phyloP scores from a whole-genome alignment of 2,888 invertebrate genomes.

The Sinodicranocentrus sp. region DNA sequence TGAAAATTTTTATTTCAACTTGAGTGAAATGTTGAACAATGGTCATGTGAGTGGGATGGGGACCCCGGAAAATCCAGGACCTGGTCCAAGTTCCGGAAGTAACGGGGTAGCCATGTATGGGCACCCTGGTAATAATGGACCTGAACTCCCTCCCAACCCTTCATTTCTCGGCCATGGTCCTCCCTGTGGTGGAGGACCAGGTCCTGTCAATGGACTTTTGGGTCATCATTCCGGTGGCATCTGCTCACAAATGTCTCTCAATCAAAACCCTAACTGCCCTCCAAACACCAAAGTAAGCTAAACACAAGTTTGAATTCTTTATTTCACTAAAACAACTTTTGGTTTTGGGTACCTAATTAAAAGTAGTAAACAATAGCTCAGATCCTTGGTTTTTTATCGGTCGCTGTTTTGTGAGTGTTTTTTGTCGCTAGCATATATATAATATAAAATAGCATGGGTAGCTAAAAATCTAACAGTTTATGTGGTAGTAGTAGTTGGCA shows the following conservation, averaged over 20 bases:
- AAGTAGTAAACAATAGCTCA: slow-evolving; percentile 35
- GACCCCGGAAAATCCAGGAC: slow-evolving; percentile 72
- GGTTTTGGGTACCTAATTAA: slow-evolving; percentile 28
- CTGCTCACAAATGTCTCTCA: slow-evolving; percentile 76
- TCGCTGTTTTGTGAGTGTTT: slow-evolving; percentile 39
- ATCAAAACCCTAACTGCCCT: slow-evolving; percentile 75
- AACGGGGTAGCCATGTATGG: slow-evolving; percentile 67
- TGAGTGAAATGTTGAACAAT: slow-evolving; percentile 75
- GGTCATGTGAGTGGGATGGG: slow-evolving; percentile 75
- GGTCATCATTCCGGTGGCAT: slow-evolving; percentile 76
- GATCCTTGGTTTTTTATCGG: slow-evolving; percentile 45
- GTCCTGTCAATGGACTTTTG: slow-evolving; percentile 69
- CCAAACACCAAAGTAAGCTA: slow-evolving; percentile 74
- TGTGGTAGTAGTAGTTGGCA: neutral
- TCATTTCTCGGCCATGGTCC: slow-evolving; percentile 66
- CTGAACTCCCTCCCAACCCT: slow-evolving; percentile 59
- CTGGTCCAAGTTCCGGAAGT: slow-evolving; percentile 56
- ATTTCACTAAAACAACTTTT: slow-evolving; percentile 29
- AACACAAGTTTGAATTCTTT: slow-evolving; percentile 24
- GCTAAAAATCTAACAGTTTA: neutral
- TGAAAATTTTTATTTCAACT: no score
- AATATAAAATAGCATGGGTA: slow-evolving; percentile 1
- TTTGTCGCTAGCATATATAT: neutral
- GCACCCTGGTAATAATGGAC: slow-evolving; percentile 69
- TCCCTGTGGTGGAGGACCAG: slow-evolving; percentile 67